Conservation (phyloP, 2,888 invertebrate species). For the Pemphredon lugubris region DNA sequence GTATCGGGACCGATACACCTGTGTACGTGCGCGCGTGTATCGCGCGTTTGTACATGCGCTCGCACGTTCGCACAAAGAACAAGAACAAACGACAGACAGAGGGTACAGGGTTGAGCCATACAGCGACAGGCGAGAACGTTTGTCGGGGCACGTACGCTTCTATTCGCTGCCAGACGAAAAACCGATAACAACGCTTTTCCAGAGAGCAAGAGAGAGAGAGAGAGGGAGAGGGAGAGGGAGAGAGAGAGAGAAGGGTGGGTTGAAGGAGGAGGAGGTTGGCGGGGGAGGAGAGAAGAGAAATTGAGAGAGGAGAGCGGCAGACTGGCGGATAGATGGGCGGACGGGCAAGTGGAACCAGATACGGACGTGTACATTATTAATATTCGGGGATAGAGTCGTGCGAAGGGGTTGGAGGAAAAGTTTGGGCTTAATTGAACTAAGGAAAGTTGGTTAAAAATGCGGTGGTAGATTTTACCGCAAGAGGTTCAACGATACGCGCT, state of each 20-base stretch:
- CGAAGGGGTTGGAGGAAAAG: neutral
- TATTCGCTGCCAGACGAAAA: conserved; percentile 49
- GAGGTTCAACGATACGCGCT: too few relatives aligned
- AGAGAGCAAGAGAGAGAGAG: neutral
- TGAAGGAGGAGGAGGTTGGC: neutral
- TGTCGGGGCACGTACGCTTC: conserved; percentile 59
- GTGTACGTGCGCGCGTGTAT: conserved; percentile 3
- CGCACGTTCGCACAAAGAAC: conserved; percentile 16
- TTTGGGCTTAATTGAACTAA: neutral
- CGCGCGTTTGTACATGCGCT: conserved; percentile 8
- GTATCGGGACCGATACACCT: conserved; percentile 14
- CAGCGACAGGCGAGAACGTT: conserved; percentile 49
- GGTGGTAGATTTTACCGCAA: too few relatives aligned
- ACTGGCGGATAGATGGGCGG: neutral
- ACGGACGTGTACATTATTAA: neutral
- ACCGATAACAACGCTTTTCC: conserved; percentile 55
- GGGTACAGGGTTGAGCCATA: conserved; percentile 34
- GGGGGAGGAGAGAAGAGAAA: conserved; percentile 23
- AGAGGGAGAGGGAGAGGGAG: neutral
- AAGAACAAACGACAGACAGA: conserved; percentile 56
- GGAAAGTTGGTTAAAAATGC: too few relatives aligned
- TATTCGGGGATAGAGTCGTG: neutral
- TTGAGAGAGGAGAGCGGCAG: conserved; percentile 9
- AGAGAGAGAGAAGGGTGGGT: conserved; percentile 5
- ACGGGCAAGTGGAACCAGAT: neutral